Evolutionary conservation across 30 jellyfish, hydroid and myxozoan species (phyloP).

Genomic region (Cassiopea andromeda): DNA sequence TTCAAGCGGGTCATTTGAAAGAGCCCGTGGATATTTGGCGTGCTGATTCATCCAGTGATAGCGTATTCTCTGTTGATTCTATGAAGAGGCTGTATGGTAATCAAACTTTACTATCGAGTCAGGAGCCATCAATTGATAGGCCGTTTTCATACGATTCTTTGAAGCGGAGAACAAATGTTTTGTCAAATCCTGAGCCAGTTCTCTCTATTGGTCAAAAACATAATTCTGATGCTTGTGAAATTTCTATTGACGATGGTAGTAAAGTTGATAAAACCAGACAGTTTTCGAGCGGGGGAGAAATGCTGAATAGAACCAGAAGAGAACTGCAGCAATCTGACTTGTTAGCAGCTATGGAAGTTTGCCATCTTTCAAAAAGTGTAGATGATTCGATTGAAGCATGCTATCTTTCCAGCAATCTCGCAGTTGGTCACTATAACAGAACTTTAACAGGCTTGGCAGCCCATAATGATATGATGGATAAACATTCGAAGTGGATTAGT

Average conservation of each 20-base stretch:
- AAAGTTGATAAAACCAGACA: neutral
- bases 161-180: constrained; percentile 12
- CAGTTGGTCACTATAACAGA: neutral
- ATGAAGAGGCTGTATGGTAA: neutral
- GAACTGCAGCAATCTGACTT: neutral
- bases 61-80: constrained; percentile 43
- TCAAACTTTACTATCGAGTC: neutral
- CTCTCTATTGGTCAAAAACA: neutral
- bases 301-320: neutral
- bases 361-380: neutral
- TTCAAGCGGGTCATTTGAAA: neutral
- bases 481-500: constrained; percentile 21
- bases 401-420: neutral
- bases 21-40: neutral
- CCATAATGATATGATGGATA: neutral
- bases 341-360: neutral
- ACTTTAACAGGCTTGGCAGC: neutral
- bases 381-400: neutral
- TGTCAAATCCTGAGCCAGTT: neutral
- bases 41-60: constrained; percentile 17
- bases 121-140: constrained; percentile 15
- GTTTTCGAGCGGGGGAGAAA: neutral
- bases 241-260: neutral
- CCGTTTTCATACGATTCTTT: constrained; percentile 29
- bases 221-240: neutral